Base-by-base conservation (phyloP, 2,113 vertebrate species). In the Manacus vitellinus region DNA sequence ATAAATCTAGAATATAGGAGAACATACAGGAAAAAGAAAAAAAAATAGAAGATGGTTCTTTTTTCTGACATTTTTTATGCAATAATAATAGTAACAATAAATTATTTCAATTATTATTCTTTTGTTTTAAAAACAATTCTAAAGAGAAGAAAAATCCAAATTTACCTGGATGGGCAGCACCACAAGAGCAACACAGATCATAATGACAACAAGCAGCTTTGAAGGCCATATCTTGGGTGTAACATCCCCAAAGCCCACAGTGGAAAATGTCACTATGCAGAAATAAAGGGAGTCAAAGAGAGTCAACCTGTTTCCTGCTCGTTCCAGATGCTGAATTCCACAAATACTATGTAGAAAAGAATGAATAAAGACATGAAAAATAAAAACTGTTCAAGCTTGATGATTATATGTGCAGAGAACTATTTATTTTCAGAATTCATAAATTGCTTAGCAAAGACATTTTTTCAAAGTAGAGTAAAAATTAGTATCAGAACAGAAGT, bases 201-300 rank as follows among this genome's bases (percentile, higher is more conserved):
- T 99, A 90, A 99, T 98, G 90, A 99, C 98, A 14, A 99, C 98
- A 67, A 99, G 98, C 47, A 99, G 97, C 95, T 99, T 99, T 73
- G 98, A 99, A 63, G 98, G 98, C 98, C 98, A 99, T 51, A 99
- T 98, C 92, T 98, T 97, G 52, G 99, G 98, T 35, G 98, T 98
- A 82, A 99, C 98, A 91, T 99, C 99, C 44, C 99, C 99, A 94
- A 99, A 99, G 81, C 98, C 99, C 96, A 99, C 99, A 44, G 99
- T 99, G 51, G 99, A 99, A 97, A 99, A 99, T 20, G 99, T 99
- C 92, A 99, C 98, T 85, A 99, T 99, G 98, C 98, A 99, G 98
- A 99, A 99, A 97, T 99, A 99, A 73, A 99, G 98, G 74, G 98
- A 99, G 89, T 99, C 98, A 78, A 99, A 99, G 78, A 99, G 97